Evolutionary conservation across 1,140 invertebrate genomes (phyloP).

Genomic region (Arion vulgaris): DNA sequence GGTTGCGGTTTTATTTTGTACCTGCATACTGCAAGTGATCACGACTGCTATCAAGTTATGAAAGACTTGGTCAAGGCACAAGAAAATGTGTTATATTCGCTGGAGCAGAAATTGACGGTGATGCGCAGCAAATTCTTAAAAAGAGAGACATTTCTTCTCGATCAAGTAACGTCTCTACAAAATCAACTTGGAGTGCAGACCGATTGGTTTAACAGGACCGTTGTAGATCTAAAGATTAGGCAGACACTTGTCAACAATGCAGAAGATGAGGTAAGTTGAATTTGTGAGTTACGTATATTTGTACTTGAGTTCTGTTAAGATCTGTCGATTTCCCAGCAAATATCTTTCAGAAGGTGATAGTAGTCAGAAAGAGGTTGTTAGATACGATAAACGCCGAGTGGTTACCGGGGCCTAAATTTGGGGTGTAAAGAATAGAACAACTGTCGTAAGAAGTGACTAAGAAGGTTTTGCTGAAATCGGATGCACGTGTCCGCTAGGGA

Average conservation of each 20-base stretch:
- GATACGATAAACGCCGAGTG: too few species aligned
- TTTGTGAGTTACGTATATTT: background rate
- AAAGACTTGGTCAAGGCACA: slow-evolving; percentile 45
- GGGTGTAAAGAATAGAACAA: too few species aligned
- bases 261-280: background rate
- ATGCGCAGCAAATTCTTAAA: slow-evolving; percentile 42
- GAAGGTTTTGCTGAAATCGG: too few species aligned
- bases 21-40: slow-evolving; percentile 39
- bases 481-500: too few species aligned
- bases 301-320: too few species aligned
- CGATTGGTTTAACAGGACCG: slow-evolving; percentile 44
- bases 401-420: too few species aligned
- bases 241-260: background rate
- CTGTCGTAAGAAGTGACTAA: too few species aligned
- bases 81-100: slow-evolving; percentile 45
- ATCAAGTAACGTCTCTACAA: slow-evolving; percentile 46
- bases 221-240: slow-evolving; percentile 11
- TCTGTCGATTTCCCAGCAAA: too few species aligned
- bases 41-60: slow-evolving; percentile 54
- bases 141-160: slow-evolving; percentile 50
- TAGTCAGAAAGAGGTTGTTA: too few species aligned
- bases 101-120: slow-evolving; percentile 49
- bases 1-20: slow-evolving; percentile 54
- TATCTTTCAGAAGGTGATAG: too few species aligned
- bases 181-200: slow-evolving; percentile 47